Evolutionary conservation across 1,140 invertebrate species (phyloP).

Genomic region (Lethrus apterus): DNA sequence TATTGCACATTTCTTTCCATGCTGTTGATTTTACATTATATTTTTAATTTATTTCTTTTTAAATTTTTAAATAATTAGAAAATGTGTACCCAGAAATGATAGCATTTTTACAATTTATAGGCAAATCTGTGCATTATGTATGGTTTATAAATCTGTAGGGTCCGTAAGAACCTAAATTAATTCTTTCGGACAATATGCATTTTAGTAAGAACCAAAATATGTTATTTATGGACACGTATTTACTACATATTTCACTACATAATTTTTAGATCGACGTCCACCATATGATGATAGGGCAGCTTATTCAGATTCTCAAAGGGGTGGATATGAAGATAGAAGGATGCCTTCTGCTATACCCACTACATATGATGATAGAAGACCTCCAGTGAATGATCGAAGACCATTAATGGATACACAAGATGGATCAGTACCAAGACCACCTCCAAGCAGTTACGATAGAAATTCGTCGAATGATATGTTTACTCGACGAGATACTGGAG

Average conservation of each 20-base stretch:
- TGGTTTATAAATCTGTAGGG: no score
- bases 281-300: constrained; percentile 20
- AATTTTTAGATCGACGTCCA: constrained; percentile 12
- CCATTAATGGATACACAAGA: constrained; percentile 23
- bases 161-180: no score
- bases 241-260: no score
- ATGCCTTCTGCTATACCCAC: constrained; percentile 22
- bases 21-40: no score
- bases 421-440: constrained; percentile 15
- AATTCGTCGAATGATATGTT: constrained; percentile 27
- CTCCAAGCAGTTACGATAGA: constrained; percentile 17
- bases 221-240: no score
- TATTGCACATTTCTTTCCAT: no score
- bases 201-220: no score
- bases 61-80: constrained; percentile 7
- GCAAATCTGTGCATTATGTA: no score
- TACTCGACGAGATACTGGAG: constrained; percentile 31
- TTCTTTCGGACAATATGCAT: no score
- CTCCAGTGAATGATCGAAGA: constrained; percentile 25
- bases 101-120: no score
- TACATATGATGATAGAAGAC: constrained; percentile 30
- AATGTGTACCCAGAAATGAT: no score
- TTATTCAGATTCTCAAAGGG: constrained; percentile 3
- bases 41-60: constrained; percentile 5
- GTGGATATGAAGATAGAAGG: constrained; percentile 29